phyloP scores from a whole-genome alignment of 2,797 vertebrate species.

The Mus spretus region DNA sequence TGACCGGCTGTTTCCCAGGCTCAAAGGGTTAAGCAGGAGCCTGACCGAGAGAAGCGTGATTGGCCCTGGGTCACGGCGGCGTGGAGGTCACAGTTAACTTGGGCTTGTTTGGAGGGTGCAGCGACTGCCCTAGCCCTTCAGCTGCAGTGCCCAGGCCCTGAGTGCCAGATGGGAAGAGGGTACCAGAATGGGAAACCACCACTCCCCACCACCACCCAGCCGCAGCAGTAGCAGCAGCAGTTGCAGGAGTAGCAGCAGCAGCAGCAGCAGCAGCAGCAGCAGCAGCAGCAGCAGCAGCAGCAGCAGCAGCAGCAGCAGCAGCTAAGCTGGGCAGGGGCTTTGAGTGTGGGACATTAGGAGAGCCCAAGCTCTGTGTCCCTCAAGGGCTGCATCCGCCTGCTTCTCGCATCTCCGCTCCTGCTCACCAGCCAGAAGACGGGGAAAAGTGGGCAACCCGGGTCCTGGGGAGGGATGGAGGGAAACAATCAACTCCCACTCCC shows the following conservation, averaged over 20 bases:
- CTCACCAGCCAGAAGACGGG: conserved; percentile 25
- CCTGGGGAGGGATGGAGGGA: background rate
- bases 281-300: background rate
- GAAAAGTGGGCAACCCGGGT: conserved; percentile 68
- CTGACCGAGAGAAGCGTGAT: conserved; percentile 25
- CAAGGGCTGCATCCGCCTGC: background rate
- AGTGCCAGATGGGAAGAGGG: background rate
- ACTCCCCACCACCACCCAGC: background rate
- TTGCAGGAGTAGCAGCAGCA: background rate
- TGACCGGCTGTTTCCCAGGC: background rate
- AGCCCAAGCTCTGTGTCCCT: background rate
- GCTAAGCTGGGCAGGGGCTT: background rate
- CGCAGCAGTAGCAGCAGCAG: background rate
- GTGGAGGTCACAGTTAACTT: conserved; percentile 59
- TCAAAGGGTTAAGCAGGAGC: conserved; percentile 77
- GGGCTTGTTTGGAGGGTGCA: conserved; percentile 44
- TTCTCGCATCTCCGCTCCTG: background rate
- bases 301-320: background rate
- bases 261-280: background rate
- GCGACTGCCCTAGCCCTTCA: background rate
- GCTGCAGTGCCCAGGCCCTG: conserved; percentile 57
- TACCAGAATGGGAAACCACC: background rate
- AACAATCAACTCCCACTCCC: background rate
- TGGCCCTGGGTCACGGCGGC: conserved; percentile 22
- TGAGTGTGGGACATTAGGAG: background rate